Conservation (phyloP, 92 coral and sea anemone genomes). For the Porites evermanni region DNA sequence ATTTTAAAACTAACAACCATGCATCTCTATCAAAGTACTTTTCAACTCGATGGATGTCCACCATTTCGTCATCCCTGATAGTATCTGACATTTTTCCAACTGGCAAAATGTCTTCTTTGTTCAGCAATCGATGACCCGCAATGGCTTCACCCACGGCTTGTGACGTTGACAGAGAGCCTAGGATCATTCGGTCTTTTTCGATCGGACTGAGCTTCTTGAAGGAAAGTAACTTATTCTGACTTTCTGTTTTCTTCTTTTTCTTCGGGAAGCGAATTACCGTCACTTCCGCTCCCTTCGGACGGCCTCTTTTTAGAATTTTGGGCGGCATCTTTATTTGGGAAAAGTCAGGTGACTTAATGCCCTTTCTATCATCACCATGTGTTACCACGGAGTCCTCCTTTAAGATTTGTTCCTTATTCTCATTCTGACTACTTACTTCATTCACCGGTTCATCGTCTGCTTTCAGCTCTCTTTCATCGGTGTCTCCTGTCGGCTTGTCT, state of each 20-base stretch:
- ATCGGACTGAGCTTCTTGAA: slow-evolving; percentile 52
- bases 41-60: slow-evolving; percentile 66
- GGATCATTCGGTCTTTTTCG: slow-evolving; percentile 58
- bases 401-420: neutral
- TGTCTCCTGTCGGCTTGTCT: neutral
- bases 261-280: slow-evolving; percentile 66
- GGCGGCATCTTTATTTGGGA: slow-evolving; percentile 65
- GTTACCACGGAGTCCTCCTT: neutral
- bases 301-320: slow-evolving; percentile 71
- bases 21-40: slow-evolving; percentile 55
- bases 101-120: slow-evolving; percentile 51
- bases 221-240: slow-evolving; percentile 43
- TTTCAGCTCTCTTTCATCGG: neutral
- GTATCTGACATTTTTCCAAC: slow-evolving; percentile 59
- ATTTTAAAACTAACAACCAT: slow-evolving; percentile 52
- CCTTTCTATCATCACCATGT: neutral
- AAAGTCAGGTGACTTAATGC: slow-evolving; percentile 6
- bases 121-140: slow-evolving; percentile 51
- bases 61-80: slow-evolving; percentile 51
- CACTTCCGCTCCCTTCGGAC: slow-evolving; percentile 63
- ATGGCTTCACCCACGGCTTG: slow-evolving; percentile 63
- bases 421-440: neutral
- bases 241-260: slow-evolving; percentile 38
- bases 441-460: slow-evolving; percentile 1
- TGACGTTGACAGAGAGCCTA: slow-evolving; percentile 44